Percentiles rank a stretch among this genome's conserved stretches.
Evolutionary conservation across 2,888 invertebrate genomes (phyloP).

Genomic region (Megamerina dolium): DNA sequence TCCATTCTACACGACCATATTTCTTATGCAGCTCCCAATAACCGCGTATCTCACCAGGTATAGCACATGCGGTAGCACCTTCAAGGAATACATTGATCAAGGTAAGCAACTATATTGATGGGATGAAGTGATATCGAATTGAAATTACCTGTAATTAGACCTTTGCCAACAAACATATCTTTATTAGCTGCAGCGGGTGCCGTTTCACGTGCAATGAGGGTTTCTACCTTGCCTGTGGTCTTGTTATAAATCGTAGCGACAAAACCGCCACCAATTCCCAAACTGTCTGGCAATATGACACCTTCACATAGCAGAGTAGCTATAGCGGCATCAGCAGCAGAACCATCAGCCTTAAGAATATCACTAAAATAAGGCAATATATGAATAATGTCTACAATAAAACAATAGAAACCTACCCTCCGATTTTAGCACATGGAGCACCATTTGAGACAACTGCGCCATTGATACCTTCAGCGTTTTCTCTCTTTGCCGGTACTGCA

Average conservation of each 20-base stretch:
- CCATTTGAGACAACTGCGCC: constrained; percentile 68
- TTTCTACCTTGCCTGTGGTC: constrained; percentile 53
- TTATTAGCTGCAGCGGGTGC: constrained; percentile 63
- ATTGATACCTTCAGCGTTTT: too few species aligned
- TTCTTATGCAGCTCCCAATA: constrained; percentile 68
- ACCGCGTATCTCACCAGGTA: constrained; percentile 83
- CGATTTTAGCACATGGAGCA: constrained; percentile 65
- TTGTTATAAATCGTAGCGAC: constrained; percentile 76
- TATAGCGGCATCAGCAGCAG: constrained; percentile 81
- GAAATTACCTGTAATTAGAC: constrained; percentile 23
- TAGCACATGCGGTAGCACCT: constrained; percentile 60
- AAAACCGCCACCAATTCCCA: constrained; percentile 87
- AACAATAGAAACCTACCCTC: constrained; percentile 54
- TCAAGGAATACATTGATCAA: too few species aligned
- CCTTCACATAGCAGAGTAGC: constrained; percentile 83
- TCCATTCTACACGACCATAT: constrained; percentile 75
- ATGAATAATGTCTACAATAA: neutral
- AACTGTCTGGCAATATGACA: constrained; percentile 72
- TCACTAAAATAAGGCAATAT: constrained; percentile 49
- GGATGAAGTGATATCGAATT: too few species aligned
- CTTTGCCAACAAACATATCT: constrained; percentile 61
- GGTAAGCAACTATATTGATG: too few species aligned
- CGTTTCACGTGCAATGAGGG: constrained; percentile 70
- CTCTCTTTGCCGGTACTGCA: too few species aligned
- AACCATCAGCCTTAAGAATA: constrained; percentile 65